Conservation (phyloP, 2,797 vertebrate genomes). For the Clarias fuscus region DNA sequence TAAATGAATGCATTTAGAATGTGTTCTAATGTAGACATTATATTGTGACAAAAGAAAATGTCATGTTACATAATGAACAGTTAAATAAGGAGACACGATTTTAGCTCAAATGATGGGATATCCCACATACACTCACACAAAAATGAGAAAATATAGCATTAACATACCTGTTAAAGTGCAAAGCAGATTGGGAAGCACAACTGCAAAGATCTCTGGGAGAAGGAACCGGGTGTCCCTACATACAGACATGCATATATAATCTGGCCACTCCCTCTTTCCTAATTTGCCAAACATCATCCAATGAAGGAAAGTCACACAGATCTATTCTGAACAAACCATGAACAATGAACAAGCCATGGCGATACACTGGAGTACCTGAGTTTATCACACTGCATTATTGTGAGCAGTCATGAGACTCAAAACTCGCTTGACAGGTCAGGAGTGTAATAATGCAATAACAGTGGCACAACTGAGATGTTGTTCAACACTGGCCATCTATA, state of each 20-base stretch:
- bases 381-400: conserved; percentile 9
- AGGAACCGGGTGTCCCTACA: neutral
- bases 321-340: neutral
- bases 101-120: neutral
- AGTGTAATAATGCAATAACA: conserved; percentile 64
- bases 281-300: neutral
- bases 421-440: conserved; percentile 28
- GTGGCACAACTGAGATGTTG: conserved; percentile 43
- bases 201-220: neutral
- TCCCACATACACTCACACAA: neutral
- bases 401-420: conserved; percentile 66
- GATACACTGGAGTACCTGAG: neutral
- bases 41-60: neutral
- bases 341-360: neutral
- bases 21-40: neutral
- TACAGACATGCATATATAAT: neutral
- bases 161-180: conserved; percentile 31
- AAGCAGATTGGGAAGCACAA: neutral
- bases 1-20: neutral
- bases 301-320: conserved; percentile 6
- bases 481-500: conserved; percentile 12
- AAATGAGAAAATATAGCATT: neutral
- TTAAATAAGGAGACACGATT: neutral
- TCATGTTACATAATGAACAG: neutral
- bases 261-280: conserved; percentile 29